These are phyloP conservation scores for Apamea sordens DNA, from an alignment of 2,888 invertebrate genomes.

Conservation along the genomic window DNA sequence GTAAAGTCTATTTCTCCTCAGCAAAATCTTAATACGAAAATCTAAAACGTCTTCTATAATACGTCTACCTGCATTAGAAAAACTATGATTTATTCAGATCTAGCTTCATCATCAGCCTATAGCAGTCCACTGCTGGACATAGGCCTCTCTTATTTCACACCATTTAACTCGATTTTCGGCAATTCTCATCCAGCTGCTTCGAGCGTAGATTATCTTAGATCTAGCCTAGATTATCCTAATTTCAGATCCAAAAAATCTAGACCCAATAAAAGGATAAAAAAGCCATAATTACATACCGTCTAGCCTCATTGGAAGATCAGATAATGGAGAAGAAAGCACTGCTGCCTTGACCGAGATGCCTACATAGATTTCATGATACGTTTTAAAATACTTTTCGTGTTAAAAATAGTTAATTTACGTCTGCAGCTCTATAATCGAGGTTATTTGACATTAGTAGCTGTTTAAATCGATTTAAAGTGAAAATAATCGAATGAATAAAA, in stretches of 20 bases:
- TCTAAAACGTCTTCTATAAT: background rate
- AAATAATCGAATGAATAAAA: conserved; percentile 13
- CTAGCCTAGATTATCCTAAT: conserved; percentile 11
- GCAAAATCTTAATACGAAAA: no score
- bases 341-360: conserved; percentile 63
- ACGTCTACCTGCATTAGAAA: conserved; percentile 7
- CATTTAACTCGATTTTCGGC: no score
- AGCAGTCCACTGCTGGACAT: no score
- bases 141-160: no score
- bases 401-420: conserved; percentile 59
- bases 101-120: background rate
- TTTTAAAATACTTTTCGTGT: conserved; percentile 51
- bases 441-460: conserved; percentile 33
- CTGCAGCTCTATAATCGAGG: conserved; percentile 37
- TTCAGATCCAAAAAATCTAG: conserved; percentile 21
- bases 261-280: conserved; percentile 3
- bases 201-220: no score
- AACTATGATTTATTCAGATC: conserved; percentile 16
- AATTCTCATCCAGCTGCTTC: no score
- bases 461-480: conserved; percentile 27
- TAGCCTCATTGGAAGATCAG: conserved; percentile 45
- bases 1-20: background rate
- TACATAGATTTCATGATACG: conserved; percentile 57
- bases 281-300: conserved; percentile 34
- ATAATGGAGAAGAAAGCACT: conserved; percentile 60